Evolutionary conservation across 2,797 vertebrate species (phyloP).

Genomic region (Schizothorax lantsangensis): DNA sequence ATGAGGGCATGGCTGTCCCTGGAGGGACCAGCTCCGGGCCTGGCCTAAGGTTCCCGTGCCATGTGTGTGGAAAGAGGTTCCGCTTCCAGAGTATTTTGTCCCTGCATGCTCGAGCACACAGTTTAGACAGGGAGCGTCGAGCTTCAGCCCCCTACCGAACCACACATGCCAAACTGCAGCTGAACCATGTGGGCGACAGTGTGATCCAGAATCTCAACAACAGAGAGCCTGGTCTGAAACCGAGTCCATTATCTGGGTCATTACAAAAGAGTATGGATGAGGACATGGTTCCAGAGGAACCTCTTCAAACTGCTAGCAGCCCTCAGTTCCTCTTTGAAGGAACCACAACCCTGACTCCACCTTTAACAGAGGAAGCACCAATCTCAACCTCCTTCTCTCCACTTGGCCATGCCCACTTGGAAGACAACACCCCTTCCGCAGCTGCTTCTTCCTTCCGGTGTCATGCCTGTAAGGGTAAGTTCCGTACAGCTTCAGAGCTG

Average conservation of each 20-base stretch:
- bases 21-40: constrained; percentile 65
- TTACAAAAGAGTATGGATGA: constrained; percentile 77
- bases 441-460: constrained; percentile 81
- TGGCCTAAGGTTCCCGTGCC: constrained; percentile 85
- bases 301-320: constrained; percentile 67
- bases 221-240: constrained; percentile 49
- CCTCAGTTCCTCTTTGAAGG: constrained; percentile 72
- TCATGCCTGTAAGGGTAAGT: constrained; percentile 93
- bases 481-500: constrained; percentile 89
- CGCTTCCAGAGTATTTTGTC: constrained; percentile 94
- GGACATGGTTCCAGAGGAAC: constrained; percentile 75
- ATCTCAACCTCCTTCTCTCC: constrained; percentile 74
- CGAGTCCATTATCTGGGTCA: constrained; percentile 64
- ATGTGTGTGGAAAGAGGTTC: constrained; percentile 92
- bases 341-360: constrained; percentile 75
- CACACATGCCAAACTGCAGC: constrained; percentile 78
- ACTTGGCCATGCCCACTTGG: constrained; percentile 42
- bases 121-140: constrained; percentile 80
- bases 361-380: constrained; percentile 75
- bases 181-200: constrained; percentile 69
- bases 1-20: constrained; percentile 68
- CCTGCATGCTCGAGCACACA: constrained; percentile 89
- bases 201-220: constrained; percentile 65
- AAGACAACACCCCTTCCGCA: constrained; percentile 61
- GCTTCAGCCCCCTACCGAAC: constrained; percentile 77